Conservation (phyloP, 2,113 vertebrate genomes). For the Rhombomys opimus region DNA sequence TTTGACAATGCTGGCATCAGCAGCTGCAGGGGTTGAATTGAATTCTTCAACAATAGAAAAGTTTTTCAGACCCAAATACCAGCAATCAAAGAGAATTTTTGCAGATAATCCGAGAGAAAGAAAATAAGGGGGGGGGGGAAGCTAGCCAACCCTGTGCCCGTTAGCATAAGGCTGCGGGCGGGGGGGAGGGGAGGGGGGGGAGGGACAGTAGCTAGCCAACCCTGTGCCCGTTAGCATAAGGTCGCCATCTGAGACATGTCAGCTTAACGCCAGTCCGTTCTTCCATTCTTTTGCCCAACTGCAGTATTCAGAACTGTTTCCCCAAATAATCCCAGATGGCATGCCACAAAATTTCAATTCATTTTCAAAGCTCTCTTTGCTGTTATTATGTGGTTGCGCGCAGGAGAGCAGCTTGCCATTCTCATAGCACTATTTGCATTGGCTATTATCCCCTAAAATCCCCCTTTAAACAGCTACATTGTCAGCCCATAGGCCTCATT, state of each 20-base stretch:
- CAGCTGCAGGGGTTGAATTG: slow-evolving; percentile 91
- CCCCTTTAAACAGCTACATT: slow-evolving; percentile 93
- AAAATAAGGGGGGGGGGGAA: slow-evolving; percentile 83
- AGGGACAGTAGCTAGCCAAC: slow-evolving; percentile 84
- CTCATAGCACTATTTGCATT: slow-evolving; percentile 92
- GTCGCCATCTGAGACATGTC: slow-evolving; percentile 90
- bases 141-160: slow-evolving; percentile 87
- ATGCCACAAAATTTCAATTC: slow-evolving; percentile 92
- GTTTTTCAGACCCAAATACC: slow-evolving; percentile 90
- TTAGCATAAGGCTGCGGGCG: slow-evolving; percentile 86
- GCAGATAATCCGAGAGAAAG: slow-evolving; percentile 89
- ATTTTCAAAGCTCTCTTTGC: slow-evolving; percentile 91
- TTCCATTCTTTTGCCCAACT: slow-evolving; percentile 87
- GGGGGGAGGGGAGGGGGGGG: too few species aligned
- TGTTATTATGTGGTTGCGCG: slow-evolving; percentile 89
- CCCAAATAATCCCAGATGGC: slow-evolving; percentile 92
- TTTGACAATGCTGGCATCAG: slow-evolving; percentile 89
- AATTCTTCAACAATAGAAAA: slow-evolving; percentile 90
- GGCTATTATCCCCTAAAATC: slow-evolving; percentile 91
- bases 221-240: slow-evolving; percentile 88
- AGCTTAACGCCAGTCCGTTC: slow-evolving; percentile 86
- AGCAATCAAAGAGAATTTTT: slow-evolving; percentile 89
- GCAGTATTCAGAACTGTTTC: slow-evolving; percentile 89
- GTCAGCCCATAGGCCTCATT: slow-evolving; percentile 90
- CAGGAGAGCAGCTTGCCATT: slow-evolving; percentile 90